Evolutionary conservation across 2,888 invertebrate genomes (phyloP), one percentile per base, ranked within the genome.

Genomic region (Byasa hedistus): DNA sequence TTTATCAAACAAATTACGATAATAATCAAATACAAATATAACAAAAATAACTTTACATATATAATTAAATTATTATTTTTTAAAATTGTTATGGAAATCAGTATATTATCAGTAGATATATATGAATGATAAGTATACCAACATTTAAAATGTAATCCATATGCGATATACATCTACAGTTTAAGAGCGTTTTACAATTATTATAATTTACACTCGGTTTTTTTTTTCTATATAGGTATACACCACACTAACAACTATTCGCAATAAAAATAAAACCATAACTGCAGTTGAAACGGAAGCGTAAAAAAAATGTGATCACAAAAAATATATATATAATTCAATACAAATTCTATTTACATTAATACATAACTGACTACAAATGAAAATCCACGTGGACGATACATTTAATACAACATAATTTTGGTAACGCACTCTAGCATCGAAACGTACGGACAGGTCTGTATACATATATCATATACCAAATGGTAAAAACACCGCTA

Each of bases 341-440:
- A 82, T 85, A 84, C 79, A 79, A 86, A 81, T 23, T 77, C 79
- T 90, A 89, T 90, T 84, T 90, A 90, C 89, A 89, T 76, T 81
- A 77, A 80, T 73, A 76, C 77, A 39, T 12, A 71, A 76, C 71
- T 80, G 81, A 81, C 79, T 82, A 81, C 76, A 79, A 77, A 79
- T 76, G 75, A 69, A 69, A 66, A 68, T 71, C 66, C 63, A 12
- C 17, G 69, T 54, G 69, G 61, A 69, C 64, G 63, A 68, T 68
- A 71, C 68, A 27, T 15, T 27, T 17, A 24, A 70, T 70, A 73
- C 72, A 72, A 72, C 71, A 72, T 67, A 68, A 51, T 21, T 39
- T 51, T 74, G 77, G 77, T 76, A 76, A 77, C 75, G 72, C 74
- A 73, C 59, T 22, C 72, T 74, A 69, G 68, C 69, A 64, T 51